A percentile compares a stretch with the other conserved stretches of the same genome.
Evolutionary conservation across 1,140 invertebrate species (phyloP).

Genomic region (Megathymus violae): DNA sequence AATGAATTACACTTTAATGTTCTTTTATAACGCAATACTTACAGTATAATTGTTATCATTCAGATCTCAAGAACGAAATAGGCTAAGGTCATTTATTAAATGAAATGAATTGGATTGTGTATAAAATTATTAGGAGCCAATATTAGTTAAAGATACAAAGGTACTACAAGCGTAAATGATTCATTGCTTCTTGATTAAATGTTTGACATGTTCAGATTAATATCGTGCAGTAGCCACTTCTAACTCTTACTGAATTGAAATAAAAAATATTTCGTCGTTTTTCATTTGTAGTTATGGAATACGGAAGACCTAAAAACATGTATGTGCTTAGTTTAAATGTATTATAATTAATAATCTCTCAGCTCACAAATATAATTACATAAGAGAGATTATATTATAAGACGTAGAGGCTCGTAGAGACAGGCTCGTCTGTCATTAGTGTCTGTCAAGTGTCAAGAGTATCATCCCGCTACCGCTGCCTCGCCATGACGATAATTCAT

Average conservation of each 20-base stretch:
- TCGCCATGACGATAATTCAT: too few species aligned
- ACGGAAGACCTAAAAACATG: too few species aligned
- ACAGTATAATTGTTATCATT: conserved; percentile 21
- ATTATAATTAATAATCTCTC: too few species aligned
- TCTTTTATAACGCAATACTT: conserved; percentile 26
- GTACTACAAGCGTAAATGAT: background rate
- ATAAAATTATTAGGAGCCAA: conserved; percentile 7
- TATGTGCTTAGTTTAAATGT: too few species aligned
- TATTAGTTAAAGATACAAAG: background rate
- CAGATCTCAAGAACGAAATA: conserved; percentile 12
- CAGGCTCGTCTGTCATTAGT: too few species aligned
- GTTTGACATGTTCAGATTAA: background rate
- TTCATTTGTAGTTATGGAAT: background rate
- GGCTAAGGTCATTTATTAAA: conserved; percentile 21
- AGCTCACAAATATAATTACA: too few species aligned
- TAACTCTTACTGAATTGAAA: background rate
- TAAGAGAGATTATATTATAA: too few species aligned
- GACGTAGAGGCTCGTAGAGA: too few species aligned
- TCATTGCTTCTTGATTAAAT: background rate
- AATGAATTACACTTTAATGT: conserved; percentile 31
- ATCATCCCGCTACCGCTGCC: too few species aligned
- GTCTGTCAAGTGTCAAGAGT: too few species aligned
- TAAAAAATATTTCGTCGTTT: background rate
- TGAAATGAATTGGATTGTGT: background rate
- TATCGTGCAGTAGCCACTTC: background rate